These are phyloP conservation scores for Scartelaos histophorus DNA, from an alignment of 2,113 vertebrate genomes.

Conservation along the genomic window DNA sequence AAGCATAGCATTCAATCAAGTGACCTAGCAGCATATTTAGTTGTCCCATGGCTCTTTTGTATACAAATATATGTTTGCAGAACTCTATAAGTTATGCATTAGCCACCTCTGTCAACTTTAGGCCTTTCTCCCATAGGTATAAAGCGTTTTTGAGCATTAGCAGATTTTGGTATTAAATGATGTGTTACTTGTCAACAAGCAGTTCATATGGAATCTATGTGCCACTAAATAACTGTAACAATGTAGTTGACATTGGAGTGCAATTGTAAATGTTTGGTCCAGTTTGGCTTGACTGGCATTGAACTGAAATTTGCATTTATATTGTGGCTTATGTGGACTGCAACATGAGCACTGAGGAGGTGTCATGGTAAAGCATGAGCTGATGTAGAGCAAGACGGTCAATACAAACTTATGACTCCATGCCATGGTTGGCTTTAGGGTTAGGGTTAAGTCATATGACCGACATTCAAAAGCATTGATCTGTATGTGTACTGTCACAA, in stretches of 20 bases:
- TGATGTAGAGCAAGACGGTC: conserved; percentile 53
- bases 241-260: conserved; percentile 29
- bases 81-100: background rate
- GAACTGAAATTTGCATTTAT: conserved; percentile 70
- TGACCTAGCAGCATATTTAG: too few species aligned
- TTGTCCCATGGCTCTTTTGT: too few species aligned
- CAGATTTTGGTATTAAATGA: conserved; percentile 38
- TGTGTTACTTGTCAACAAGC: background rate
- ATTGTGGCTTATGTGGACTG: conserved; percentile 41
- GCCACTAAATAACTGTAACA: conserved; percentile 43
- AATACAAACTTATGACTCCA: conserved; percentile 32
- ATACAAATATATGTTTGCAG: too few species aligned
- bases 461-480: too few species aligned
- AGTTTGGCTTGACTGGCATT: conserved; percentile 13
- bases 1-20: too few species aligned
- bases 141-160: conserved; percentile 26
- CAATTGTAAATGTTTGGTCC: conserved; percentile 22
- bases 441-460: background rate
- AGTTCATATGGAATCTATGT: conserved; percentile 30
- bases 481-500: too few species aligned
- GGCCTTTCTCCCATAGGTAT: background rate
- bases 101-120: background rate
- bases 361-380: conserved; percentile 25
- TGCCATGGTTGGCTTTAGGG: background rate
- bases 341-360: conserved; percentile 22